These are phyloP conservation scores for Drosophila lutescens DNA, from an alignment of 2,888 invertebrate species.

Conservation along the genomic window DNA sequence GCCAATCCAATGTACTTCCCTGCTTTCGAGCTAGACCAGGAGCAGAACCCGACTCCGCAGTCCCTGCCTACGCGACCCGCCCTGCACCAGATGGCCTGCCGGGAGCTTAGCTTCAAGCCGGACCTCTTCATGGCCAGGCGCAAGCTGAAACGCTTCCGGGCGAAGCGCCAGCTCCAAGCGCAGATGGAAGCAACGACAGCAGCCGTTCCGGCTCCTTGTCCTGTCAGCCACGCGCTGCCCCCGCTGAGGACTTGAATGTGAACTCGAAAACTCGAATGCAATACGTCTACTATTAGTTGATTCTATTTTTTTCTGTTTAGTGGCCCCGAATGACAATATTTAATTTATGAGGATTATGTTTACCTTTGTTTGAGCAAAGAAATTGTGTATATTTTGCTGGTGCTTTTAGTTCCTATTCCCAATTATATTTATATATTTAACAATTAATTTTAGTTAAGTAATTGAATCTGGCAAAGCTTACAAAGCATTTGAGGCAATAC, in stretches of 20 bases:
- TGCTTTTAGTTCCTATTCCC: constrained; percentile 78
- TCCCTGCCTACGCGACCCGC: constrained; percentile 14
- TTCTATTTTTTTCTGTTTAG: constrained; percentile 16
- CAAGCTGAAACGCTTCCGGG: constrained; percentile 80
- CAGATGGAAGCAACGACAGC: constrained; percentile 28
- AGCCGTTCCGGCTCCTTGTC: constrained; percentile 48
- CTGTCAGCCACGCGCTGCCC: constrained; percentile 12
- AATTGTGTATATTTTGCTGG: constrained; percentile 65
- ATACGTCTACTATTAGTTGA: constrained; percentile 51
- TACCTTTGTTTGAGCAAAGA: constrained; percentile 22
- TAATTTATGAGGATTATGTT: constrained; percentile 33
- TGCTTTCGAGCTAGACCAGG: constrained; percentile 71
- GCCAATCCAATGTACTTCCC: constrained; percentile 84
- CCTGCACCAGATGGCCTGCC: constrained; percentile 56
- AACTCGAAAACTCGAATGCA: constrained; percentile 71
- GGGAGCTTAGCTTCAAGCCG: constrained; percentile 81
- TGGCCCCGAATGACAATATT: constrained; percentile 43
- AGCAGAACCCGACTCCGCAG: constrained; percentile 8
- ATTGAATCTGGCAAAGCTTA: constrained; percentile 73
- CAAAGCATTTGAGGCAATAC: constrained; percentile 80
- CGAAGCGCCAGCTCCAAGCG: constrained; percentile 62
- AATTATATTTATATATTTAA: constrained; percentile 43
- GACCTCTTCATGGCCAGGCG: constrained; percentile 82
- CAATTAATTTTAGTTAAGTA: constrained; percentile 63
- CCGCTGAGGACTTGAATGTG: constrained; percentile 46